Evolutionary conservation across 2,113 vertebrate species (phyloP), one percentile per base, ranked within the genome.

Genomic region (Turnix velox): DNA sequence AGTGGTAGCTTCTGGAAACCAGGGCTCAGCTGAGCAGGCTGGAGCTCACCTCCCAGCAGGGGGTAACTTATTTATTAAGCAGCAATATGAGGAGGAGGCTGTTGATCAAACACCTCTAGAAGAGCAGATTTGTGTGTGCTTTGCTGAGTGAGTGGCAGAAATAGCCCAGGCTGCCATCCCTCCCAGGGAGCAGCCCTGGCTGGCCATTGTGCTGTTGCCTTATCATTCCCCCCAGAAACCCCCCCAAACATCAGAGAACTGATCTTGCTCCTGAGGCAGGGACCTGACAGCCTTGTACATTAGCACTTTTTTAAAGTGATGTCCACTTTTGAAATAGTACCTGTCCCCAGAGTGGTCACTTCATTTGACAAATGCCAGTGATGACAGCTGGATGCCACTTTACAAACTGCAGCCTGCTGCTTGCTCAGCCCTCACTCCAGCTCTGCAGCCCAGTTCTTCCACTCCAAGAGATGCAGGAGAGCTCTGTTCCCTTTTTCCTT

Each of bases 311-410:
- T 91, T 57, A 83, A 97, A 97, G 95, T 76, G 80, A 94, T 97
- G 95, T 97, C 96, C 97, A 95, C 96, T 97, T 96, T 95, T 94
- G 97, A 95, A 95, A 92, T 46, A 85, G 93, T 96, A 90, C 73
- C 80, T 95, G 87, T 95, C 94, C 96, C 4, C 1, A 97, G 97
- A 97, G 95, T 88, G 92, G 95, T 95, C 95, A 97, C 96, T 97
- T 97, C 96, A 76, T 85, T 94, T 97, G 96, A 97, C 97, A 97
- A 96, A 97, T 96, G 95, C 91, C 96, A 84, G 95, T 5, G 97
- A 93, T 96, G 97, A 97, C 96, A 97, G 96, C 91, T 35, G 91
- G 87, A 73, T 0, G 1, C 80, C 58, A 49, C 89, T 74, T 93
- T 97, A 97, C 96, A 96, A 96, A 95, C 74, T 87, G 80, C 72